A percentile compares a stretch with the other conserved stretches of the same genome.
Evolutionary conservation across 2,797 vertebrate genomes (phyloP).

Genomic region (Melopsittacus undulatus): DNA sequence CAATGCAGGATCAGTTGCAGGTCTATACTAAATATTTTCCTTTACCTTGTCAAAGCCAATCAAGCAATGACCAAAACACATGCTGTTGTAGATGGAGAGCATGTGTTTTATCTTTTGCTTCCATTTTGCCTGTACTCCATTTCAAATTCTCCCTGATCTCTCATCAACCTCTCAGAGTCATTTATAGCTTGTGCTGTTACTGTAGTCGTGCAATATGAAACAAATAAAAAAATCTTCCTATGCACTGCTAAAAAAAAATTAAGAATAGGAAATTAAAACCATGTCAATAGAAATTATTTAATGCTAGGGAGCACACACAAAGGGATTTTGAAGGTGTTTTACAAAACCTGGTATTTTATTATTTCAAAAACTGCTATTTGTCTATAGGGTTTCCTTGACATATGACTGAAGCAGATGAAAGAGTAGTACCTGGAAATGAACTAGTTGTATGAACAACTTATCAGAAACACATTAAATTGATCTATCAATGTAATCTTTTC

Average conservation of each 20-base stretch:
- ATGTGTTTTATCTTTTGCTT: not conserved
- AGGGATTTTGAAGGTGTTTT: not conserved
- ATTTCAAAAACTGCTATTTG: not conserved
- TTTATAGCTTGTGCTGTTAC: not conserved
- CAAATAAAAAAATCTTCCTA: not conserved
- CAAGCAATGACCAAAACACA: not conserved
- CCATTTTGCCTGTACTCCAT: not conserved
- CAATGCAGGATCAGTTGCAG: not conserved
- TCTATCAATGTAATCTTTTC: not conserved
- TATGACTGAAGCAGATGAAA: not conserved
- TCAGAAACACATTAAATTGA: not conserved
- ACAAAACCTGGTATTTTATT: not conserved
- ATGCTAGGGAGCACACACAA: not conserved
- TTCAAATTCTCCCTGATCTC: not conserved
- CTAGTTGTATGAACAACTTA: not conserved
- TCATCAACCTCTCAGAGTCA: not conserved
- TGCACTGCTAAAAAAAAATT: not conserved
- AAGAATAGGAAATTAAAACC: not conserved
- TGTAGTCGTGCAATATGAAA: not conserved
- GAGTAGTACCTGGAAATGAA: not conserved
- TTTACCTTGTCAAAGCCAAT: not conserved
- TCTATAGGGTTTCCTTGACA: not conserved
- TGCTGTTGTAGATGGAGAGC: not conserved
- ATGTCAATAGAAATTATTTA: not conserved
- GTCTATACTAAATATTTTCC: not conserved